Evolutionary conservation across 1,140 invertebrate genomes (phyloP), one percentile per base, ranked within the genome.

Genomic region (Asobara japonica): DNA sequence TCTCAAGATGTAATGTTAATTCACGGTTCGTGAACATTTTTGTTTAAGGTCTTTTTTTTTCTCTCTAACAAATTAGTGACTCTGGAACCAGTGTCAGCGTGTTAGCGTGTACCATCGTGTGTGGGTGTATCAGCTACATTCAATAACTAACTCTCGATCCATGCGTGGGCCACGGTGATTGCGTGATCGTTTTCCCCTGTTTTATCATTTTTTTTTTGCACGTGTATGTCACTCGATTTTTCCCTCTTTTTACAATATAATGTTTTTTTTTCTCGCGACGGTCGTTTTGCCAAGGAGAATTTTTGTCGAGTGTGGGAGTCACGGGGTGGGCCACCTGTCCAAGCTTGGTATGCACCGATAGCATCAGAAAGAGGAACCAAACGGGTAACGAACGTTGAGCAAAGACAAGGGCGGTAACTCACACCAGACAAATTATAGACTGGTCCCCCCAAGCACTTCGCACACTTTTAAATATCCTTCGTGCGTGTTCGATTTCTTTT

Each of bases 371-470:
- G 76, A 45, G 41, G 41, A 82, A 76, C 75, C 78, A 69, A 79
- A 82, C 74, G 77, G 80, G 51, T 56, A 83, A 83, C 82, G 82
- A 81, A 85, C 81, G 83, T 78, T 85, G 82, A 85, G 84, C 81
- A 84, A 84, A 84, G 83, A 85, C 83, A 84, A 84, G 79, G 79
- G 80, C 84, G 84, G 82, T 86, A 85, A 86, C 82, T 86, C 84
- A 85, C 80, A 56, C 80, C 79, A 83, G 83, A 86, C 85, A 86
- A 86, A 86, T 86, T 86, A 86, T 85, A 84, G 82, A 85, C 79
- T 83, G 78, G 77, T 80, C 81, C 81, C 82, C 82, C 82, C n/a
- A n/a, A 79, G 76, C 81, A 83, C 82, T 84, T 56, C 51, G 25
- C 51, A 56, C 51, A 56, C 31, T 6, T 56, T 56, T 56, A 27